These are phyloP conservation scores for Bibio marci DNA, from an alignment of 2,888 invertebrate genomes.

Conservation along the genomic window DNA sequence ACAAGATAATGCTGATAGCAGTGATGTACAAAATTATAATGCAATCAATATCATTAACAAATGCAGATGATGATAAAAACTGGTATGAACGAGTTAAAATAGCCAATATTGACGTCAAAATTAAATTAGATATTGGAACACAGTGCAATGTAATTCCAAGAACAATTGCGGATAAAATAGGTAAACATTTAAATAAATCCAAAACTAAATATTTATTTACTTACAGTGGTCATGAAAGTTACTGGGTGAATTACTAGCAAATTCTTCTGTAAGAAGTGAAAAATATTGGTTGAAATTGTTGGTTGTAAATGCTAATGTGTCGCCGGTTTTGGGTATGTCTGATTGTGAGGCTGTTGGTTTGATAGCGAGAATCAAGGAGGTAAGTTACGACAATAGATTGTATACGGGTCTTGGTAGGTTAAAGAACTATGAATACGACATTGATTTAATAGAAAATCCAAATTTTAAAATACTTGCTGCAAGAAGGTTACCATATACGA, in stretches of 20 bases:
- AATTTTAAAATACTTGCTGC: constrained; percentile 1
- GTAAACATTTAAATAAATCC: constrained; percentile 1
- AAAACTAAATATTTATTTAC: constrained; percentile 2
- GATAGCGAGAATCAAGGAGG: too few relatives aligned
- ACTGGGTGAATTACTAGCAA: neutral
- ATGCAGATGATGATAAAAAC: neutral
- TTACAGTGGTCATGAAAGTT: neutral
- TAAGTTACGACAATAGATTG: neutral
- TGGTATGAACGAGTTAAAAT: neutral
- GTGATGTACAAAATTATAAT: too few relatives aligned
- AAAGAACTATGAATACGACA: constrained; percentile 1
- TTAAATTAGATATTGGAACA: constrained; percentile 4
- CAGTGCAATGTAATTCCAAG: constrained; percentile 5
- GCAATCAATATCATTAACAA: neutral
- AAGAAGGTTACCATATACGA: constrained; percentile 10
- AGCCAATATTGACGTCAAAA: neutral
- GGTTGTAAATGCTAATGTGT: neutral
- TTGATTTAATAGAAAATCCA: neutral
- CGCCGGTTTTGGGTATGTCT: neutral
- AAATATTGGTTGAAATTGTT: neutral
- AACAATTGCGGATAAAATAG: neutral
- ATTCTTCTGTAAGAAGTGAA: neutral
- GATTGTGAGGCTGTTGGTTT: neutral
- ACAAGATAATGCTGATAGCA: too few relatives aligned
- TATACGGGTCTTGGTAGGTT: neutral